phyloP scores from a whole-genome alignment of 2,888 invertebrate species.

The Petrophora chlorosata region DNA sequence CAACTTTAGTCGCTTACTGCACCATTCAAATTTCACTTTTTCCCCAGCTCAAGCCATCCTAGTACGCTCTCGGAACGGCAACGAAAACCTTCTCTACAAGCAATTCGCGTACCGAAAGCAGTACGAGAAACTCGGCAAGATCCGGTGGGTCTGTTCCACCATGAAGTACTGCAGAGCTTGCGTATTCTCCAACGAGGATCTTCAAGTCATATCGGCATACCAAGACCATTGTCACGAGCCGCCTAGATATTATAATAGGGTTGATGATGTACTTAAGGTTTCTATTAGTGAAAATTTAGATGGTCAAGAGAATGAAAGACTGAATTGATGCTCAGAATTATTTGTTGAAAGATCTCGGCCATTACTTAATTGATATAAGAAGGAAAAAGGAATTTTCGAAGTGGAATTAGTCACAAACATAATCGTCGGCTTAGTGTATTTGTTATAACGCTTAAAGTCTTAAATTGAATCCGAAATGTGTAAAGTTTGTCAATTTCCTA shows the following conservation, averaged over 20 bases:
- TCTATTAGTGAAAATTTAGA: neutral
- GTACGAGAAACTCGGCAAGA: slow-evolving; percentile 38
- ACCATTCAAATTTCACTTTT: too few species aligned
- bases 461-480: too few species aligned
- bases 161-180: slow-evolving; percentile 50
- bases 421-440: too few species aligned
- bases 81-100: slow-evolving; percentile 52
- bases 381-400: too few species aligned
- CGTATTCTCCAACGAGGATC: slow-evolving; percentile 48
- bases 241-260: slow-evolving; percentile 47
- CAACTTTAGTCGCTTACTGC: too few species aligned
- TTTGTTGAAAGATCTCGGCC: neutral
- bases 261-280: slow-evolving; percentile 1
- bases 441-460: too few species aligned
- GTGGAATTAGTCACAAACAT: too few species aligned
- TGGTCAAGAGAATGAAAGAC: neutral
- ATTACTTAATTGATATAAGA: neutral
- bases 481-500: too few species aligned
- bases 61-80: slow-evolving; percentile 54
- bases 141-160: slow-evolving; percentile 56
- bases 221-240: slow-evolving; percentile 51
- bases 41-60: slow-evolving; percentile 42
- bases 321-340: neutral
- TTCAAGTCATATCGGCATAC: slow-evolving; percentile 41
- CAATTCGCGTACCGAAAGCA: slow-evolving; percentile 53